Base-by-base conservation (phyloP, 2,797 vertebrate species). In the Hemibagrus guttatus region DNA sequence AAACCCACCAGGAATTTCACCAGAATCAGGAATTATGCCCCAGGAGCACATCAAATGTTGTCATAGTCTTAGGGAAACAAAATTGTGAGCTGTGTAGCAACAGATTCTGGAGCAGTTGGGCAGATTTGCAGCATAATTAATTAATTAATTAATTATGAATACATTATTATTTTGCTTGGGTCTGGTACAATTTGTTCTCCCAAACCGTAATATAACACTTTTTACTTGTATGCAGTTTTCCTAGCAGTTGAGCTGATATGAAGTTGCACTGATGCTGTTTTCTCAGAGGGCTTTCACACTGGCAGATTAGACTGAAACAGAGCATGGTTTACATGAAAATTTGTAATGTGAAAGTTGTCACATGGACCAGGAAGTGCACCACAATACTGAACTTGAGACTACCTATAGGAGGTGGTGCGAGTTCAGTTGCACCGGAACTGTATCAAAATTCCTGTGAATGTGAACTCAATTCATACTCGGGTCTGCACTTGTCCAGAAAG, bases 51-150 rank as follows among this genome's bases (percentile, higher is more conserved):
- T 49, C 6, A 31, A 54, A 56, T 75, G 63, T 87, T 63, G 49
- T 74, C 28, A 42, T 46, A 28, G 85, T 52, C 78, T 78, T 35
- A 68, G n/a, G 82, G 52, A 81, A 42, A 59, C 31, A 56, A 63
- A 35, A 26, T n/a, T 42, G 49, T 68, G 75, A 56, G 75, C n/a
- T 81, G 85, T 28, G 14, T 72, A 74, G 78, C 61, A 52, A 59
- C 52, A 75, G 64, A 75, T 75, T 83, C 28, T 42, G 63, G 31
- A 83, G 72, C 63, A 78, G 31, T 75, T 81, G 76, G 81, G 23
- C 31, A 31, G 23, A 54, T 19, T n/a, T 49, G 23, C 13, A 64
- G 26, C 4, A 1, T 28, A 2, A 39, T 39, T 39, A 39, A 39
- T 39, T 39, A 39, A 39, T 39, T n/a, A n/a, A 28, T 28, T 6